Evolutionary conservation across 2,888 invertebrate species (phyloP), one percentile per base, ranked within the genome.

Genomic region (Pteria penguin): DNA sequence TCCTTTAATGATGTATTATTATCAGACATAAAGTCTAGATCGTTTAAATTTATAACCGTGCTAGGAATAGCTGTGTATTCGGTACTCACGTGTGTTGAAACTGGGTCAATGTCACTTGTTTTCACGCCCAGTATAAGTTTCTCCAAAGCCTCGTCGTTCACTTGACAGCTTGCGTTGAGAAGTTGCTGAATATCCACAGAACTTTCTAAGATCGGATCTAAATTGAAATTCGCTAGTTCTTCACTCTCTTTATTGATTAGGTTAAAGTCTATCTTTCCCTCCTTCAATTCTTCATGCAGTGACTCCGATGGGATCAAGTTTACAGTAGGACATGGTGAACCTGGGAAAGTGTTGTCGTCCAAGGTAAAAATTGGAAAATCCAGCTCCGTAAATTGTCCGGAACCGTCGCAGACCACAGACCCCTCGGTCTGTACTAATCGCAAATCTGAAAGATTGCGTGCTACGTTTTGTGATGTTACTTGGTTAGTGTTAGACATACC

Each of bases 101-200:
- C 79, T 66, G 80, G 76, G 22, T 72, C 75, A 29, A 76, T 79
- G 68, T 82, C 82, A 60, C 74, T 73, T 27, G 69, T 78, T n/a
- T 76, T 62, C 31, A 75, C 73, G 8, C 79, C 83, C 54, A 67
- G 75, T 22, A 69, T 80, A n/a, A 77, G 29, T 5, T 54, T 54
- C 36, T 82, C 84, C 29, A 83, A 72, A 24, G 78, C 72, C 8
- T 60, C 63, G 69, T 72, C 69, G 26, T 69, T 72, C 18, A 57
- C 68, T 26, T 81, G 76, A 26, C 76, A 72, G 96, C 76, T 72
- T 14, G 69, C 58, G 63, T 82, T 93, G 90, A 98, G 97, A 88
- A 98, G 94, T 92, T 96, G 96, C 91, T 97, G 97, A 83, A 98
- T 94, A 90, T 98, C 97, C 90, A 98, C 94, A 82, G 97, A 96